Evolutionary conservation across 1,140 invertebrate species (phyloP), one percentile per base, ranked within the genome.

Genomic region (Caenorhabditis brenneri): DNA sequence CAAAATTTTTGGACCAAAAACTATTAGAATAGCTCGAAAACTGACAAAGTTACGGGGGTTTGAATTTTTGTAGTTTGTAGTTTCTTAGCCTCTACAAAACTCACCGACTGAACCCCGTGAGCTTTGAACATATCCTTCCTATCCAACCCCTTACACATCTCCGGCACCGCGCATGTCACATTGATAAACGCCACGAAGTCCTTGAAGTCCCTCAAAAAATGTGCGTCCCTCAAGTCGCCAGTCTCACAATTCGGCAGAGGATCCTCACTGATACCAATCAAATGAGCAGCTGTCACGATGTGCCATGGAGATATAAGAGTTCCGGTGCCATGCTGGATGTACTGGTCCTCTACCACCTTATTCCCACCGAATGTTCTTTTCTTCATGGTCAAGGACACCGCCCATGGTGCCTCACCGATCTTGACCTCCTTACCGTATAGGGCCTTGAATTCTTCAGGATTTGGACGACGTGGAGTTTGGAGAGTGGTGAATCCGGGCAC

Each of bases 161-260:
- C 60, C n/a, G 60, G 60, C 7, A 65, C 33, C 31, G 60, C 29
- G 9, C 60, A 65, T n/a, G 60, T 65, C 60, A 65, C 60, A 65
- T 65, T 65, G 16, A 65, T 19, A n/a, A 65, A 65, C 2, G 60
- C 60, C 16, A 65, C 60, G 60, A 65, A 65, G 22, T 65, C 31
- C 16, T 65, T 65, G 24, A 36, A 65, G 22, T 65, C 60, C n/a
- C 60, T 33, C 60, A 65, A 9, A 19, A 65, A 65, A 36, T 33
- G 4, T 4, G 60, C 60, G 29, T 65, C 33, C 2, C 19, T 36
- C 15, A 65, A 9, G 5, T 65, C 19, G 12, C 60, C 60, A 36
- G 60, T 65, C 9, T 65, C 31, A 39, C 60, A 65, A 19, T 65
- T 19, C n/a, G 60, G 60, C 7, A 33, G 31, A 10, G 60, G 60